These are phyloP conservation scores for Aphelocoma coerulescens DNA, from an alignment of 2,113 vertebrate species.

Conservation along the genomic window DNA sequence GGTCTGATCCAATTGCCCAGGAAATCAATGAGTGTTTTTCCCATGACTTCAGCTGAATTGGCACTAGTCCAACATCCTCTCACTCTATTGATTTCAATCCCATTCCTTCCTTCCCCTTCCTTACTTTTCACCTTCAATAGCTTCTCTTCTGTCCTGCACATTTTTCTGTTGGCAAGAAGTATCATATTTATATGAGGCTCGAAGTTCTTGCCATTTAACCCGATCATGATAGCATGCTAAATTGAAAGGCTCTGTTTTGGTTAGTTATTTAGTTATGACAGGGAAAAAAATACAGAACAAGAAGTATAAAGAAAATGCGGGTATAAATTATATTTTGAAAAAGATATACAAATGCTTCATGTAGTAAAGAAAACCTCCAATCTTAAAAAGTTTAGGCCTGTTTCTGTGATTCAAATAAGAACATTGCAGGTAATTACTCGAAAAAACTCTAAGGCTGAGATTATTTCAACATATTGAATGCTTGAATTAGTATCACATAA, in stretches of 20 bases:
- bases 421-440: not conserved
- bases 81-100: not conserved
- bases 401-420: not conserved
- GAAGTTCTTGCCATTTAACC: not conserved
- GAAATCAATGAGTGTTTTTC: not conserved
- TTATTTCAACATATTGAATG: not conserved
- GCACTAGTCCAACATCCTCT: not conserved
- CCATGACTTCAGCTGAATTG: not conserved
- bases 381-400: not conserved
- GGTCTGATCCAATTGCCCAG: not conserved
- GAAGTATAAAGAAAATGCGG: not conserved
- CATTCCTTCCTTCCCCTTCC: not conserved
- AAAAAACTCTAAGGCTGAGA: not conserved
- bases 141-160: not conserved
- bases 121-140: not conserved
- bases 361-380: not conserved
- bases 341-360: not conserved
- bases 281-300: not conserved
- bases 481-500: conserved; percentile 1
- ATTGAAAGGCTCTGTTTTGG: not conserved
- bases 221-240: rapidly evolving
- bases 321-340: not conserved
- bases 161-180: not conserved
- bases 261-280: not conserved
- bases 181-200: not conserved